A percentile compares a stretch with the other conserved stretches of the same genome.
phyloP scores from a whole-genome alignment of 2,888 invertebrate genomes.

The Amorpha juglandis region DNA sequence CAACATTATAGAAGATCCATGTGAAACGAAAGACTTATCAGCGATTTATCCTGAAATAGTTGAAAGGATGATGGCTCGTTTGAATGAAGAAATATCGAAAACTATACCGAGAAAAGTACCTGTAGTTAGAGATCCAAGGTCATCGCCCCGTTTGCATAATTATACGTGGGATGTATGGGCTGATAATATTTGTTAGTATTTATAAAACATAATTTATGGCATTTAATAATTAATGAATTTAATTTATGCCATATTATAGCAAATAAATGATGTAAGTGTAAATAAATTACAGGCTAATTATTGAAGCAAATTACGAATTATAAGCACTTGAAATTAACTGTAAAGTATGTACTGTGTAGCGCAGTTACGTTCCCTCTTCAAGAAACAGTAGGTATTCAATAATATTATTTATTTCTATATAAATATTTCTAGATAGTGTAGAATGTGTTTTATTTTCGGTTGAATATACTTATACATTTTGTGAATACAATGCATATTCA shows the following conservation, averaged over 20 bases:
- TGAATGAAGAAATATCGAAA: conserved; percentile 54
- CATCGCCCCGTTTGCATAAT: conserved; percentile 60
- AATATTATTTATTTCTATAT: too few species aligned
- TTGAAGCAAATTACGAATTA: not conserved
- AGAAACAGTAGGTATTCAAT: too few species aligned
- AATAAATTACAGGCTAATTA: too few species aligned
- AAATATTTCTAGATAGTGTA: too few species aligned
- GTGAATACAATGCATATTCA: conserved; percentile 14
- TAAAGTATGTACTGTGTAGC: too few species aligned
- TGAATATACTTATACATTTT: not conserved
- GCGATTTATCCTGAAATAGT: conserved; percentile 52
- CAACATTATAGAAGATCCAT: conserved; percentile 69
- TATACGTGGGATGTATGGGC: conserved; percentile 68
- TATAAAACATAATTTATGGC: not conserved
- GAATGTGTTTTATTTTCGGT: not conserved
- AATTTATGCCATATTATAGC: too few species aligned
- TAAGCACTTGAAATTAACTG: too few species aligned
- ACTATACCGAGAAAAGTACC: conserved; percentile 55
- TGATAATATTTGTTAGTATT: conserved; percentile 33
- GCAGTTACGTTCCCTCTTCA: too few species aligned
- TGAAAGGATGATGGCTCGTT: conserved; percentile 41
- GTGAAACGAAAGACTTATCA: conserved; percentile 64
- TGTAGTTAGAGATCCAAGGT: conserved; percentile 55
- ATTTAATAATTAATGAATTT: too few species aligned
- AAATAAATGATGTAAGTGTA: too few species aligned